Evolutionary conservation across 2,113 vertebrate genomes (phyloP).

Genomic region (Pituophis catenifer): DNA sequence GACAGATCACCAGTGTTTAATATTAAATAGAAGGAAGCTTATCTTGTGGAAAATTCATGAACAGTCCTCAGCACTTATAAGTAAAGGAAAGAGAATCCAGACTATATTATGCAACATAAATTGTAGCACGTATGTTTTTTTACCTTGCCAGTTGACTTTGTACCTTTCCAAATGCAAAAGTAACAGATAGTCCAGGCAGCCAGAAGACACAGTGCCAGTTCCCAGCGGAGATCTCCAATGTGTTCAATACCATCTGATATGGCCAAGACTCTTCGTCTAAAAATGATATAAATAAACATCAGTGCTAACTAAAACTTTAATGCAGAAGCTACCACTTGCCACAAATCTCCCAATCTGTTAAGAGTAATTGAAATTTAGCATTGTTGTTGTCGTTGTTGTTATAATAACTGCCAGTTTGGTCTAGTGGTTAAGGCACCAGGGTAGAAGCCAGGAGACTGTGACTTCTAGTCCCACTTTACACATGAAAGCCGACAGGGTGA

Average conservation of each 20-base stretch:
- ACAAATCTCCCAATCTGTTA: not conserved
- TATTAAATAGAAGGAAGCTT: not conserved
- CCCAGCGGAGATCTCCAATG: slow-evolving; percentile 91
- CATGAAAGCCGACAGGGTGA: not conserved
- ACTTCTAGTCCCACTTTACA: not conserved
- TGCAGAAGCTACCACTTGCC: not conserved
- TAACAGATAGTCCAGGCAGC: slow-evolving; percentile 98
- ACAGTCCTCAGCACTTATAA: not conserved
- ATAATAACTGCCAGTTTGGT: not conserved
- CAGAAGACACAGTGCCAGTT: slow-evolving; percentile 90
- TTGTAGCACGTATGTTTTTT: slow-evolving; percentile 35
- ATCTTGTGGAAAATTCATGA: not conserved
- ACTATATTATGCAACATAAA: not conserved
- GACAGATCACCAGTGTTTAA: not conserved
- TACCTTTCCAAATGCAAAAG: slow-evolving; percentile 99
- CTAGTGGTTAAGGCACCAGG: not conserved
- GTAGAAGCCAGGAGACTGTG: not conserved
- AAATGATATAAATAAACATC: slow-evolving; percentile 3
- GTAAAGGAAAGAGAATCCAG: not conserved
- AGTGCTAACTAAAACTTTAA: slow-evolving; percentile 11
- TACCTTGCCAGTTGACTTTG: slow-evolving; percentile 98
- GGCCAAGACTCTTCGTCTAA: slow-evolving; percentile 87
- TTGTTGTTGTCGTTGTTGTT: not conserved
- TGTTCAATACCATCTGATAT: slow-evolving; percentile 95
- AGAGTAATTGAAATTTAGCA: not conserved